A percentile compares a stretch with the other conserved stretches of the same genome.
phyloP scores from a whole-genome alignment of 2,888 invertebrate genomes.

The Dioctria linearis region DNA sequence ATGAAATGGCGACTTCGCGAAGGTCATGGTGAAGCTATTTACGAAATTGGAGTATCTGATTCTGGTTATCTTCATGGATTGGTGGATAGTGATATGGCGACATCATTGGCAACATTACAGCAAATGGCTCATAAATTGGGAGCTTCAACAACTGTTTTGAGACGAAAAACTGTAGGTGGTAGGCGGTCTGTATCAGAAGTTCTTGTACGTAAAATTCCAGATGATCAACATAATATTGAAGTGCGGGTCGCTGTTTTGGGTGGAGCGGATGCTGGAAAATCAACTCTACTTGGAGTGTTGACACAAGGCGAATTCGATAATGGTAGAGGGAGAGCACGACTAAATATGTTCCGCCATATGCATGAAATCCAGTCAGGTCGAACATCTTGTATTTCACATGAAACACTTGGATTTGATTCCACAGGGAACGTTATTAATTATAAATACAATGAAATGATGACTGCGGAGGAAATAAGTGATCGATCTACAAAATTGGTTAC shows the following conservation, averaged over 20 bases:
- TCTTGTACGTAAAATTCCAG: conserved; percentile 88
- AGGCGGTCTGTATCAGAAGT: conserved; percentile 87
- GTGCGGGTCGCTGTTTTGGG: conserved; percentile 94
- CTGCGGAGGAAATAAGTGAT: conserved; percentile 94
- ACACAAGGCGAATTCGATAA: conserved; percentile 97
- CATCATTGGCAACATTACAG: conserved; percentile 86
- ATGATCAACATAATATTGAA: conserved; percentile 91
- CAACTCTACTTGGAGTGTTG: conserved; percentile 94
- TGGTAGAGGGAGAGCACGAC: conserved; percentile 92
- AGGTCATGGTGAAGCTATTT: conserved; percentile 97
- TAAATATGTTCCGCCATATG: conserved; percentile 95
- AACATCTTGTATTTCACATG: conserved; percentile 96
- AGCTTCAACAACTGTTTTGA: conserved; percentile 84
- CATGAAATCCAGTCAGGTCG: conserved; percentile 96
- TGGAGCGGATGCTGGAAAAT: conserved; percentile 97
- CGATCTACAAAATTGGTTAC: conserved; percentile 93
- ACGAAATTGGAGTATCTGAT: conserved; percentile 96
- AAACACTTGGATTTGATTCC: conserved; percentile 95
- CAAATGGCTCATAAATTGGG: conserved; percentile 91
- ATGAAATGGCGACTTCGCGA: conserved; percentile 98
- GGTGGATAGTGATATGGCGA: conserved; percentile 85
- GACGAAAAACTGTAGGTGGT: conserved; percentile 75
- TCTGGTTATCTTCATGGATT: conserved; percentile 91
- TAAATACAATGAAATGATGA: conserved; percentile 89
- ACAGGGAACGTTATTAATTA: conserved; percentile 91